Percentiles rank a stretch among this genome's conserved stretches.
phyloP scores from a whole-genome alignment of 2,888 invertebrate species.

The Pammene aurita region DNA sequence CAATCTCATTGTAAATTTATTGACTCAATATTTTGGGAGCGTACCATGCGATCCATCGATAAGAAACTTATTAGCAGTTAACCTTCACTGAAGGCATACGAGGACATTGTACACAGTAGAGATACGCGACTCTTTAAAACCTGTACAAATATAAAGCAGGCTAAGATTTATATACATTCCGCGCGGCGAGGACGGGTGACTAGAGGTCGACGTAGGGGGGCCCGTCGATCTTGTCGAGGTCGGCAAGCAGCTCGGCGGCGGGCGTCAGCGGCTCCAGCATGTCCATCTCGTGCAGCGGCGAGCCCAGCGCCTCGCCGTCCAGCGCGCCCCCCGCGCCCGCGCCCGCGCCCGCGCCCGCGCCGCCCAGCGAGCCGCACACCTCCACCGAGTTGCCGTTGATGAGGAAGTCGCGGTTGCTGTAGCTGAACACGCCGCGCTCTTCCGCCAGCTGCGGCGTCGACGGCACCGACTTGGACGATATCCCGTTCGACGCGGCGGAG shows the following conservation, averaged over 20 bases:
- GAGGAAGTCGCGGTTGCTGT: conserved; percentile 84
- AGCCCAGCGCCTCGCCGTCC: conserved; percentile 61
- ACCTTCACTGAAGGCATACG: conserved; percentile 81
- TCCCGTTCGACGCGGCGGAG: conserved; percentile 72
- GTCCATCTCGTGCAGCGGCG: conserved; percentile 75
- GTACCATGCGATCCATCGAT: conserved; percentile 54
- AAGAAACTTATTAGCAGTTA: conserved; percentile 49
- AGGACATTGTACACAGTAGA: conserved; percentile 73
- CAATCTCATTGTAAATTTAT: conserved; percentile 65
- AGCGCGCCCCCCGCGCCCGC: conserved; percentile 57
- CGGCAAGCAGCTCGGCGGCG: conserved; percentile 69
- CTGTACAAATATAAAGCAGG: conserved; percentile 69
- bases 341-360: conserved; percentile 12
- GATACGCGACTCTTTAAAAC: conserved; percentile 68
- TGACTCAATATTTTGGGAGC: conserved; percentile 76
- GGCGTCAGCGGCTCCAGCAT: conserved; percentile 72
- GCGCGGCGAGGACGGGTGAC: conserved; percentile 57
- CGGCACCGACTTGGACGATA: conserved; percentile 89
- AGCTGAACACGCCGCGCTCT: conserved; percentile 82
- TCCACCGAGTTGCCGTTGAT: conserved; percentile 85
- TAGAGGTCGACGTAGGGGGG: conserved; percentile 78
- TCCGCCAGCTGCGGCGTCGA: conserved; percentile 86
- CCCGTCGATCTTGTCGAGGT: conserved; percentile 76
- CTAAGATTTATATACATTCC: conserved; percentile 60
- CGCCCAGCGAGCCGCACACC: conserved; percentile 59